Base-by-base conservation (phyloP, 2,797 vertebrate species). In the Thripadectes ignobilis region DNA sequence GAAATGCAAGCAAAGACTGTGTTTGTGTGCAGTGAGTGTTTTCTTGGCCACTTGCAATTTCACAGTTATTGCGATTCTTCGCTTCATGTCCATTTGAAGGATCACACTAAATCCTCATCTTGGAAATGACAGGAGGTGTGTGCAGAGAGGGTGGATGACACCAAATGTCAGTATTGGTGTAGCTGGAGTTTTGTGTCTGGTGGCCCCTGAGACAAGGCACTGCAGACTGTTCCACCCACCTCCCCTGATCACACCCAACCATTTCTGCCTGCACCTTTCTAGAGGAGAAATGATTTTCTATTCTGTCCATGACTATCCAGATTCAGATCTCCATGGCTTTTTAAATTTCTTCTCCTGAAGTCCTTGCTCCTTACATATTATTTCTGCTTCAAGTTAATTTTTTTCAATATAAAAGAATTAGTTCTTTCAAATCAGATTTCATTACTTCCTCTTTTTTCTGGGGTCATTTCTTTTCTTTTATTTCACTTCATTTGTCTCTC, bases 161-260 rank as follows among this genome's bases (percentile, higher is more conserved):
- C 26, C 59, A 43, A 80, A 61, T 1, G 1, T 59, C 1, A 1
- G 41, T 65, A 29, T 24, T 0, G 4, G 34, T 39, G 26, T 29
- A 67, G 45, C 1, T 39, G 43, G 51, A 87, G 30, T 55, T 63
- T 39, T 62, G 55, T 39, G 21, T 62, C 43, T 59, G 30, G 34
- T 80, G 58, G 22, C 13, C 22, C 12, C 49, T 41, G 23, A 80
- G 79, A 49, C 27, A 27, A 0, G 1, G 30, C 55, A 48, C 24
- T 51, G 51, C 49, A 84, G 43, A 65, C 29, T 0, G 0, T 63
- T 61, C 22, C 36, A 49, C n/a, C 7, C 5, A 54, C 26, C 49
- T 75, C 18, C 26, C 29, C 39, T 36, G 38, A 58, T 1, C 0
- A 1, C 27, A 38, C 15, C 16, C 1, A 0, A 27, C 36, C 30